Conservation (phyloP, 2,797 vertebrate species). For the Girardinus metallicus region DNA sequence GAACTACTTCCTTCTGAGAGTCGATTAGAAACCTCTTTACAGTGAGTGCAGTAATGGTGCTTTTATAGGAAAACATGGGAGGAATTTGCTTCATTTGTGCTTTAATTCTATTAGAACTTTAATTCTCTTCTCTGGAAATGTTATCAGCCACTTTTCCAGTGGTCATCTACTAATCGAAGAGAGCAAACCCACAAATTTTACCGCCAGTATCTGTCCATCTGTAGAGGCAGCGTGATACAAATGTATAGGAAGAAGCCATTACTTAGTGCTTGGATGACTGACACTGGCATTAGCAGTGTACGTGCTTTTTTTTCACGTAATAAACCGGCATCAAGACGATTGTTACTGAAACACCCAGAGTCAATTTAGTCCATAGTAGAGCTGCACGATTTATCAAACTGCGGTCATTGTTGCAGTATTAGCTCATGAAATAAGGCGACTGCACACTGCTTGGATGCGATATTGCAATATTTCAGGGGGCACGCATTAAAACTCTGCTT, state of each 20-base stretch:
- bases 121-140: background rate
- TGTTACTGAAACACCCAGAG: background rate
- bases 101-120: background rate
- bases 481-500: background rate
- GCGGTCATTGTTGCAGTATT: background rate
- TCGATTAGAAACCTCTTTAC: background rate
- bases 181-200: background rate
- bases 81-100: background rate
- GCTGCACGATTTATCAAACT: background rate
- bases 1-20: background rate
- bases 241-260: background rate
- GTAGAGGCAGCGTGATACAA: background rate
- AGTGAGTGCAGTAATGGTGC: conserved; percentile 1
- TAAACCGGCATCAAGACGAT: background rate
- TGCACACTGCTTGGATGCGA: background rate
- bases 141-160: background rate
- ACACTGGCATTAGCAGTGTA: background rate
- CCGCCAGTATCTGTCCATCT: background rate
- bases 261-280: background rate
- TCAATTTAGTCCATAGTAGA: background rate
- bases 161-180: background rate
- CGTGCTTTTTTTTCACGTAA: background rate
- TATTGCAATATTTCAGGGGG: background rate
- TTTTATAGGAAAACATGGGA: background rate
- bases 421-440: background rate